Conservation (phyloP, 1,140 invertebrate genomes). For the Leucophenga varia region DNA sequence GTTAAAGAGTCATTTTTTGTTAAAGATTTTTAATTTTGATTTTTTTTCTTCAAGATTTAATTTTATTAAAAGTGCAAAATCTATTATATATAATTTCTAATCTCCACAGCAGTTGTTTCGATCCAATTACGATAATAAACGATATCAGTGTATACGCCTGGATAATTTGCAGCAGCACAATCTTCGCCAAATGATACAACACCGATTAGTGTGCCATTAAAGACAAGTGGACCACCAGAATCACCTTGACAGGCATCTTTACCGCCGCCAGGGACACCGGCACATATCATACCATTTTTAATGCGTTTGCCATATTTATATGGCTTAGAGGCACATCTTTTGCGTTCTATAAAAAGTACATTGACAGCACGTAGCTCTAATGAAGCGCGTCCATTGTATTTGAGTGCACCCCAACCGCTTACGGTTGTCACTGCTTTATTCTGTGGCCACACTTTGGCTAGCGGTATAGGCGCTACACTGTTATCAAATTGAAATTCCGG, state of each 20-base stretch:
- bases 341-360: slow-evolving; percentile 29
- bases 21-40: too few relatives aligned
- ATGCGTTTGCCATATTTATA: slow-evolving; percentile 7
- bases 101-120: too few relatives aligned
- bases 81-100: too few relatives aligned
- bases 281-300: slow-evolving; percentile 44
- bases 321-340: background rate
- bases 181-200: slow-evolving; percentile 64
- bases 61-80: too few relatives aligned
- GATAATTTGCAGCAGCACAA: slow-evolving; percentile 32
- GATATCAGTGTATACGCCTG: slow-evolving; percentile 65
- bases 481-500: slow-evolving; percentile 20
- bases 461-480: slow-evolving; percentile 26
- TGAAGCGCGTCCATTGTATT: background rate
- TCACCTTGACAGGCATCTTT: slow-evolving; percentile 36
- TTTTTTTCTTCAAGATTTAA: too few relatives aligned
- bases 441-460: slow-evolving; percentile 28
- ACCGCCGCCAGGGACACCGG: slow-evolving; percentile 31
- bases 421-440: slow-evolving; percentile 25
- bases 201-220: slow-evolving; percentile 52
- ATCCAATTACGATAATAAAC: slow-evolving; percentile 45
- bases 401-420: slow-evolving; percentile 38
- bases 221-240: slow-evolving; percentile 57
- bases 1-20: too few relatives aligned
- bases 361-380: slow-evolving; percentile 29